A percentile compares a stretch with the other conserved stretches of the same genome.
phyloP scores from a whole-genome alignment of 2,888 invertebrate genomes.

The Hemithea aestivaria region DNA sequence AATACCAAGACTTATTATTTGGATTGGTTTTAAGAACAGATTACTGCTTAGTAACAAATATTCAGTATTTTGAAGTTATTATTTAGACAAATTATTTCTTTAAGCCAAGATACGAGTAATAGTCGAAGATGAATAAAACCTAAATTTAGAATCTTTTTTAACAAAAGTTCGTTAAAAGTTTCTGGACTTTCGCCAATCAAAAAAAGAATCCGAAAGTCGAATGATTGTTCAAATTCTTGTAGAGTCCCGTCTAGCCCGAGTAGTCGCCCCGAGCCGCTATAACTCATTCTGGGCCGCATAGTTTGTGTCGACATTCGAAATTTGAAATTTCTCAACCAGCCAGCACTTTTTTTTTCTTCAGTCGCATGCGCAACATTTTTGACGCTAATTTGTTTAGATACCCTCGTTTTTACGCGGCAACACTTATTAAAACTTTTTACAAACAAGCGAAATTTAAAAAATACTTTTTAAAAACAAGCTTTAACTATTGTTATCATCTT shows the following conservation, averaged over 20 bases:
- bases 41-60: too few relatives aligned
- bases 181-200: constrained; percentile 11
- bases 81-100: too few relatives aligned
- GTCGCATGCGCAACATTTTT: constrained; percentile 26
- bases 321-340: constrained; percentile 23
- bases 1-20: too few relatives aligned
- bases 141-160: too few relatives aligned
- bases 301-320: constrained; percentile 20
- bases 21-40: too few relatives aligned
- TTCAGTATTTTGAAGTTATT: too few relatives aligned
- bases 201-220: constrained; percentile 7
- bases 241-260: constrained; percentile 20
- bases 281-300: constrained; percentile 26
- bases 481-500: too few relatives aligned
- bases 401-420: constrained; percentile 21
- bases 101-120: too few relatives aligned
- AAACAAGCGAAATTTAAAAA: too few relatives aligned
- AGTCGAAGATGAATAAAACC: too few relatives aligned
- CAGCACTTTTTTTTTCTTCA: background rate
- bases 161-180: background rate
- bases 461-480: too few relatives aligned
- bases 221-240: too few relatives aligned
- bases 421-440: constrained; percentile 22
- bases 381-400: constrained; percentile 33
- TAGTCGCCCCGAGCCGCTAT: constrained; percentile 16